Base-by-base conservation (phyloP, 1,140 invertebrate species). In the Calliopsis andreniformis region DNA sequence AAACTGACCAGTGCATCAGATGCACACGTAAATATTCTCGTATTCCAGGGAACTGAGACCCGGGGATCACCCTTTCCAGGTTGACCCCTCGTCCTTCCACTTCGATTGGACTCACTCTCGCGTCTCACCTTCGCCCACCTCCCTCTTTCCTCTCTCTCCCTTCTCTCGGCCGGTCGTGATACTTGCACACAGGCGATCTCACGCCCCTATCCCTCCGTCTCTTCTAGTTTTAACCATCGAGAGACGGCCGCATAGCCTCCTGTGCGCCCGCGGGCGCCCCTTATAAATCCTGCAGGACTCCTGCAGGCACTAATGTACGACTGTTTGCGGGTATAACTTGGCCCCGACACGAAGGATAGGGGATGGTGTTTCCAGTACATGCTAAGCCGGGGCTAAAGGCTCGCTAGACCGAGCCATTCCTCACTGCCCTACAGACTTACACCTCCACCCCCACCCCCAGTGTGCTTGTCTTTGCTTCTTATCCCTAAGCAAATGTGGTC, bases 321-420 rank as follows among this genome's bases (percentile, higher is more conserved):
- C 91, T 92, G 91, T 92, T 92, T 92, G 91, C 89, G 90, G 90
- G 91, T 90, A 92, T 92, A 92, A 92, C 90, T 92, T 91, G 91
- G 88, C 89, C 91, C 88, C 88, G 85, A 91, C 91, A 91, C 88
- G 90, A 92, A 89, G 89, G 90, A 88, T 91, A 88, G 87, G 86
- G 85, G 86, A 87, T 85, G 86, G 85, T 86, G 88, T 89, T 89
- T 84, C 87, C 88, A 87, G 89, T 87, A 87, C 88, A 89, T 83
- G 88, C 88, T 92, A 92, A 92, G 90, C 91, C 88, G 81, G 62
- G 89, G 88, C 90, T 92, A 92, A 91, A 92, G 90, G 89, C 90
- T 89, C 83, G 83, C 88, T 87, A 87, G 89, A 91, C 91, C 87
- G 78, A 86, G 89, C 90, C 89, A 92, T 92, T 91, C 87, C 90